These are phyloP conservation scores for Caenorhabditis sp. DNA, from an alignment of 2,888 invertebrate genomes.

Conservation along the genomic window DNA sequence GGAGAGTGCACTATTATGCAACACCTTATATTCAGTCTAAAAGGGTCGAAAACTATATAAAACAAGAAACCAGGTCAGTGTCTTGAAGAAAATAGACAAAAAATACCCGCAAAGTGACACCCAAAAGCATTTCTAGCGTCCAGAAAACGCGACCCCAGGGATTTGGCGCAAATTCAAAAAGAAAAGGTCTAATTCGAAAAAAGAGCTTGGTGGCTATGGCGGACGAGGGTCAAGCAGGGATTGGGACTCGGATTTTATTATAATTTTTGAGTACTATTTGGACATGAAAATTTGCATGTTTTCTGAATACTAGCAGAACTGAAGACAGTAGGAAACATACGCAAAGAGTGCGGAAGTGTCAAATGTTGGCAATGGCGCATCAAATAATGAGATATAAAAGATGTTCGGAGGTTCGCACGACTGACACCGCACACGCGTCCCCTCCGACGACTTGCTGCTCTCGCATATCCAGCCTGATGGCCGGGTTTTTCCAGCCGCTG, in stretches of 20 bases:
- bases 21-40: conserved; percentile 32
- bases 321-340: conserved; percentile 3
- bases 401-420: conserved; percentile 54
- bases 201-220: conserved; percentile 20
- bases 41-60: conserved; percentile 15
- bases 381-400: conserved; percentile 47
- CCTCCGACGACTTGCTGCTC: conserved; percentile 10
- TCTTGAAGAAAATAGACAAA: conserved; percentile 30
- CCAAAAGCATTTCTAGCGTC: conserved; percentile 53
- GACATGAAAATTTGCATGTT: too few species aligned
- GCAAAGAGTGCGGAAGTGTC: conserved; percentile 33
- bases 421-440: conserved; percentile 24
- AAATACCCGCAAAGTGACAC: conserved; percentile 57
- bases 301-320: background rate
- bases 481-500: conserved; percentile 41
- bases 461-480: conserved; percentile 56
- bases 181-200: conserved; percentile 59
- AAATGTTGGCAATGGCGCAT: conserved; percentile 44
- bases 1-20: conserved; percentile 19
- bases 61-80: conserved; percentile 20
- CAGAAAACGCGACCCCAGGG: conserved; percentile 56
- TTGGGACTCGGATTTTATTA: background rate
- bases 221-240: conserved; percentile 9
- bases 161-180: conserved; percentile 56
- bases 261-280: conserved; percentile 1